Evolutionary conservation across 2,888 invertebrate species (phyloP).

Genomic region (Pyrochroa serraticornis): DNA sequence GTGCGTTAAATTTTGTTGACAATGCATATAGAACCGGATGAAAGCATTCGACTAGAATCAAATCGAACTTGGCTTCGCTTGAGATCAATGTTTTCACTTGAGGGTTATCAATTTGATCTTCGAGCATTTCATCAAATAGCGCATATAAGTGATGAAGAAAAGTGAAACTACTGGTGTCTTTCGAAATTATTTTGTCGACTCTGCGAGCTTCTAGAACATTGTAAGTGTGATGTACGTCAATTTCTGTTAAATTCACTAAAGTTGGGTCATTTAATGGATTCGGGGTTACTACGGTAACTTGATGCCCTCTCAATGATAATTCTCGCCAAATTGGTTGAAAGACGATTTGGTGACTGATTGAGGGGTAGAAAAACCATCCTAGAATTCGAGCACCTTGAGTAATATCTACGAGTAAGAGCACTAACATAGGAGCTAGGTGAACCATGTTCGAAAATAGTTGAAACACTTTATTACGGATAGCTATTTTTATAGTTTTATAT

Average conservation of each 20-base stretch:
- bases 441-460: too few species aligned
- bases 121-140: not conserved
- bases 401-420: too few species aligned
- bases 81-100: not conserved
- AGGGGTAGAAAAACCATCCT: constrained; percentile 51
- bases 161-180: not conserved
- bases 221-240: constrained; percentile 47
- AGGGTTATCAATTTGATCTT: constrained; percentile 1
- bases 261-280: constrained; percentile 50
- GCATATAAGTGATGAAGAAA: not conserved
- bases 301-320: constrained; percentile 55
- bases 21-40: constrained; percentile 18
- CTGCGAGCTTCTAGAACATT: constrained; percentile 30
- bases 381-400: constrained; percentile 47
- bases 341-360: constrained; percentile 57
- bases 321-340: constrained; percentile 53
- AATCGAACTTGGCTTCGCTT: constrained; percentile 19
- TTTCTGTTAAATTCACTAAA: constrained; percentile 48
- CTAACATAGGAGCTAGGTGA: too few species aligned
- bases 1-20: constrained; percentile 20
- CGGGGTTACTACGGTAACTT: constrained; percentile 55
- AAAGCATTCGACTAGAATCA: constrained; percentile 28
- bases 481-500: too few species aligned
- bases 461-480: too few species aligned
- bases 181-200: constrained; percentile 3